Evolutionary conservation across 2,797 vertebrate genomes (phyloP).

Genomic region (Taenioides sp.): DNA sequence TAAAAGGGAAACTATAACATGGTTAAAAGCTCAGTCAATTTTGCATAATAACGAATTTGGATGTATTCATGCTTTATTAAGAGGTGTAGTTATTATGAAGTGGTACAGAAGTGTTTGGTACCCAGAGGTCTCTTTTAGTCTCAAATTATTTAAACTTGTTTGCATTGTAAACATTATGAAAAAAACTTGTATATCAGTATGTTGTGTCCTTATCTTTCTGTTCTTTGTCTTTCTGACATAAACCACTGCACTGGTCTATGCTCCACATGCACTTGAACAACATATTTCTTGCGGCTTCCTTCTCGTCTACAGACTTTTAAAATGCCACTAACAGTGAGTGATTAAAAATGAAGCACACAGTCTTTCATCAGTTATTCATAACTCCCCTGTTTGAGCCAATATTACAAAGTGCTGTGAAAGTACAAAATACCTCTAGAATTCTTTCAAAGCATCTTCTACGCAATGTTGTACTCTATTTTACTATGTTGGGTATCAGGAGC

Average conservation of each 20-base stretch:
- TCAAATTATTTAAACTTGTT: neutral
- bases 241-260: neutral
- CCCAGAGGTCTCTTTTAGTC: too few species aligned
- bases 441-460: slow-evolving; percentile 1
- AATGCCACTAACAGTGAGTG: slow-evolving; percentile 12
- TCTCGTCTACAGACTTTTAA: slow-evolving; percentile 20
- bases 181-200: neutral
- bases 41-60: too few species aligned
- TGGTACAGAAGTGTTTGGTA: too few species aligned
- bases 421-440: neutral
- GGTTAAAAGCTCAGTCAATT: too few species aligned
- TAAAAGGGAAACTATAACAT: too few species aligned
- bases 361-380: slow-evolving; percentile 20
- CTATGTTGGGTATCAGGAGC: neutral
- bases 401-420: slow-evolving; percentile 8
- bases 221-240: neutral
- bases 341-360: slow-evolving; percentile 13
- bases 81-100: too few species aligned
- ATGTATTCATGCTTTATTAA: too few species aligned
- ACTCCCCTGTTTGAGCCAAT: slow-evolving; percentile 1
- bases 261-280: neutral
- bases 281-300: slow-evolving; percentile 2
- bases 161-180: neutral
- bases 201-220: neutral
- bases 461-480: slow-evolving; percentile 18